Evolutionary conservation across 2,797 vertebrate species (phyloP), one percentile per base, ranked within the genome.

Genomic region (Fratercula arctica): DNA sequence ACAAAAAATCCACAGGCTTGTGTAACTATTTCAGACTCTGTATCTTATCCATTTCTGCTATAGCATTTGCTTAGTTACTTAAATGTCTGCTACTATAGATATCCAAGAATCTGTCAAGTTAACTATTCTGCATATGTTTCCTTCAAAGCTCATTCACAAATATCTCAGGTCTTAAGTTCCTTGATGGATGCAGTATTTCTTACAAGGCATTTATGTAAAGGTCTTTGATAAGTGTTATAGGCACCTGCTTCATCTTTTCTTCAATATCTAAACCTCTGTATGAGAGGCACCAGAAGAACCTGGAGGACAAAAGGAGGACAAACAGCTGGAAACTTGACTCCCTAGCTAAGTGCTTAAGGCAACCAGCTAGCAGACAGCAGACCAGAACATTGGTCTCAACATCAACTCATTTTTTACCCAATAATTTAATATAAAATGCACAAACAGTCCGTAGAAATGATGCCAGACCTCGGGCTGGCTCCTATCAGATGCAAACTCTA

Each of bases 371-470:
- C 63, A 89, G 74, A 25, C n/a, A 50, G 80, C 43, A 93, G 88
- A 93, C 50, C 74, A 82, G 94, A 96, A 82, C 46, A 73, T 5
- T 67, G 46, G 41, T 76, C 43, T 78, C n/a, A 86, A 84, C 43
- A 89, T 67, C 63, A 93, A 43, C 20, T 54, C 15, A 48, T 83
- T 48, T 68, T 56, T 83, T 48, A 37, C 12, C 9, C 37, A 72
- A 72, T 87, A 91, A 91, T 93, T 25, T 94, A 92, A 89, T 84
- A 87, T 54, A 79, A 86, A 88, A 74, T 67, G n/a, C 48, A 70
- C 31, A 77, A 81, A 43, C 11, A n/a, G 23, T 45, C 16, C 54
- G 61, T 70, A 43, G 19, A 79, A 86, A 75, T 46, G 2, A 89
- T 59, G 35, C 25, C 53, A 92, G 77, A 89, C 21, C 48, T 75